These are phyloP conservation scores for Callimorpha dominula DNA, from an alignment of 2,888 invertebrate genomes.

Conservation along the genomic window DNA sequence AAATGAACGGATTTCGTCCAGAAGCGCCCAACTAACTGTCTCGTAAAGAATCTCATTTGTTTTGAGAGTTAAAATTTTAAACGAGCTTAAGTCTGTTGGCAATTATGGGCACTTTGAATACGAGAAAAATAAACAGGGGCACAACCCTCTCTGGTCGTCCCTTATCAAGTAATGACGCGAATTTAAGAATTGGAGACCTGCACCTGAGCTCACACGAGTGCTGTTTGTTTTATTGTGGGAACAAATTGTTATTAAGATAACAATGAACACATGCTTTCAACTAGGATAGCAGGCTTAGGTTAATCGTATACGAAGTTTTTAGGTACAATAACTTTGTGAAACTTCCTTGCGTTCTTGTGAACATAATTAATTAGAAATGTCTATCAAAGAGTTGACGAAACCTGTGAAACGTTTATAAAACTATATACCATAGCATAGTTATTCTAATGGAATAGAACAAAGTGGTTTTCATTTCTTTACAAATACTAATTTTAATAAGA, in stretches of 20 bases:
- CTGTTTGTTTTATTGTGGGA: slow-evolving; percentile 28
- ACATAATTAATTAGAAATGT: background rate
- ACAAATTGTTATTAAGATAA: slow-evolving; percentile 11
- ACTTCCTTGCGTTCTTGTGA: background rate
- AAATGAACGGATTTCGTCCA: slow-evolving; percentile 18
- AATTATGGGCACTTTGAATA: slow-evolving; percentile 70
- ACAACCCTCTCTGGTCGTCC: slow-evolving; percentile 57
- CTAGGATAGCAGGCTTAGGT: background rate
- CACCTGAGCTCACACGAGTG: slow-evolving; percentile 70
- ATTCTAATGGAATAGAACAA: no score
- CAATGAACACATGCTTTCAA: slow-evolving; percentile 1
- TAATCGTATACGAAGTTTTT: background rate
- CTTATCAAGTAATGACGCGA: slow-evolving; percentile 78
- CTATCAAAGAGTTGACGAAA: background rate
- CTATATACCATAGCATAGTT: no score
- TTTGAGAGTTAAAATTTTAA: slow-evolving; percentile 62
- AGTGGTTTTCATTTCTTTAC: no score
- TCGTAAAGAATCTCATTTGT: slow-evolving; percentile 50
- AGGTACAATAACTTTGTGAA: background rate
- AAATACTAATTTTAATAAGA: background rate
- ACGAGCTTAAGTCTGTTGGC: slow-evolving; percentile 68
- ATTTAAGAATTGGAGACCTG: slow-evolving; percentile 66
- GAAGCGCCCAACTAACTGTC: slow-evolving; percentile 36
- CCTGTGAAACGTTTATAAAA: no score
- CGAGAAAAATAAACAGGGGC: slow-evolving; percentile 69